These are phyloP conservation scores for Mastomys coucha DNA, from an alignment of 2,113 vertebrate species.

Conservation along the genomic window DNA sequence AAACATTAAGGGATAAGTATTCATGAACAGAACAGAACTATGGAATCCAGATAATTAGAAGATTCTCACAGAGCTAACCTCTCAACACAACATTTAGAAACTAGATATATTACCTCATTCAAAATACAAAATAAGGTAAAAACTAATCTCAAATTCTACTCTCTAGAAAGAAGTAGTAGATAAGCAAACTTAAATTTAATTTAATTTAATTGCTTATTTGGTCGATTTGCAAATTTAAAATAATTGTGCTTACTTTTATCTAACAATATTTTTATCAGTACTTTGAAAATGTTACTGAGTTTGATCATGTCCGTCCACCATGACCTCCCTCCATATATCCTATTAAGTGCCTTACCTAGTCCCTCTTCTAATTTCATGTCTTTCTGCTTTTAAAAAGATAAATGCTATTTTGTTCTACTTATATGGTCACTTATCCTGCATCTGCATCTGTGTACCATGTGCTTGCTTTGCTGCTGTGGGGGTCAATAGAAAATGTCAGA, in stretches of 20 bases:
- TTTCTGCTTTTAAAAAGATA: background rate
- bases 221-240: slow-evolving; percentile 55
- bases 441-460: background rate
- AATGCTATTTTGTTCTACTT: background rate
- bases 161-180: background rate
- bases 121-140: background rate
- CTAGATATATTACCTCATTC: background rate
- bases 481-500: background rate
- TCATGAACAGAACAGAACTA: background rate
- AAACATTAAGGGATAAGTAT: background rate
- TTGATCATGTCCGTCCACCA: background rate
- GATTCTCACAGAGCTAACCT: background rate
- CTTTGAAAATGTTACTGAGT: background rate
- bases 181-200: no score
- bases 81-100: background rate
- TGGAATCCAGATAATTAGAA: background rate
- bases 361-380: background rate
- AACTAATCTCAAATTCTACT: background rate
- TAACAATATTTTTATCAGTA: background rate
- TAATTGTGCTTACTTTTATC: background rate
- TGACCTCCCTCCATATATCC: background rate
- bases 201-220: background rate
- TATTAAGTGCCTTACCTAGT: background rate
- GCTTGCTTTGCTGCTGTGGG: no score
- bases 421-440: background rate